Conservation (phyloP, 2,797 vertebrate species). For the Tokudaia tokunoshimensis region DNA sequence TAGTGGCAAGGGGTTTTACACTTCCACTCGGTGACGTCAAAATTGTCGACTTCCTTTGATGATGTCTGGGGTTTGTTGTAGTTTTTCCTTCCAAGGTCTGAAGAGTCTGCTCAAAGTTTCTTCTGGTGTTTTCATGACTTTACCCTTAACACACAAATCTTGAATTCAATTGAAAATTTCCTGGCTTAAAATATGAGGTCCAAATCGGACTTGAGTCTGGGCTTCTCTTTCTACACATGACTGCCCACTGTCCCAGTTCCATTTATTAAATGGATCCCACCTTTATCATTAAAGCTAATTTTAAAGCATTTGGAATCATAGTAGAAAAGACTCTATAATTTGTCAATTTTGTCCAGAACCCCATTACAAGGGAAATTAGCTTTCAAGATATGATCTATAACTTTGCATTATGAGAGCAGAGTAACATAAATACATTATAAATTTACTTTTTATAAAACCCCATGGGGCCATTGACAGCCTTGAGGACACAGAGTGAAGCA, state of each 20-base stretch:
- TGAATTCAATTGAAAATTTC: conserved; percentile 47
- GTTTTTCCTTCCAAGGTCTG: background rate
- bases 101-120: conserved; percentile 67
- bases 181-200: conserved; percentile 13
- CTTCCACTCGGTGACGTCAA: conserved; percentile 7
- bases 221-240: conserved; percentile 65
- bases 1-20: rapidly evolving
- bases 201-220: conserved; percentile 33
- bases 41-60: conserved; percentile 49
- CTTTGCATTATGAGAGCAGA: conserved; percentile 56
- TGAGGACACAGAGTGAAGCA: background rate
- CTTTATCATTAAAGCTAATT: conserved; percentile 77
- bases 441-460: conserved; percentile 17
- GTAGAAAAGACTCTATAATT: conserved; percentile 74
- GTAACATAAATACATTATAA: conserved; percentile 59
- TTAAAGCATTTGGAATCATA: conserved; percentile 72
- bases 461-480: background rate
- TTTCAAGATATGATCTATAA: conserved; percentile 80
- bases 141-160: conserved; percentile 62
- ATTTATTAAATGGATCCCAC: conserved; percentile 72
- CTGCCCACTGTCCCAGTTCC: conserved; percentile 35
- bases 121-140: conserved; percentile 65
- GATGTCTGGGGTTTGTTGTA: conserved; percentile 26
- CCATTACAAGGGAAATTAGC: conserved; percentile 76
- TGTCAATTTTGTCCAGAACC: conserved; percentile 72